Conservation (phyloP, 2,888 invertebrate species). For the Calliphora vomitoria region DNA sequence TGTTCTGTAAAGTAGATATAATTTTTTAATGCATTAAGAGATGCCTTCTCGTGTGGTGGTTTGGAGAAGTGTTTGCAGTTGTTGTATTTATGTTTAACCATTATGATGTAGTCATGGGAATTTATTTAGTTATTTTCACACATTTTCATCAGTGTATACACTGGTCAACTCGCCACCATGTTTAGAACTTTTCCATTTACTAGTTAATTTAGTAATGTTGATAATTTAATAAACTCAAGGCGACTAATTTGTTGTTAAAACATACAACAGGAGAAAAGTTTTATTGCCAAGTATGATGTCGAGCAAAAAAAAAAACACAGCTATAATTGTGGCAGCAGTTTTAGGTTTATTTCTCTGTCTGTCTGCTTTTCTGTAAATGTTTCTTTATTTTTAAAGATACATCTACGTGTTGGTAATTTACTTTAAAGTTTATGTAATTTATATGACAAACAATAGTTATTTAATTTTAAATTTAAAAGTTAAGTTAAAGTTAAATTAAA, state of each 20-base stretch:
- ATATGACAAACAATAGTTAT: not conserved
- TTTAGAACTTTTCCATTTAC: slow-evolving; percentile 80
- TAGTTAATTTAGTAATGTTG: slow-evolving; percentile 80
- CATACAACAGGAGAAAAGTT: slow-evolving; percentile 41
- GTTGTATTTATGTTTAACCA: slow-evolving; percentile 16
- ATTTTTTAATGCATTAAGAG: slow-evolving; percentile 3
- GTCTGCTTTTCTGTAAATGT: not conserved
- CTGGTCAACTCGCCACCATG: slow-evolving; percentile 27
- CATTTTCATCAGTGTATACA: slow-evolving; percentile 32
- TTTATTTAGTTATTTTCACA: slow-evolving; percentile 30
- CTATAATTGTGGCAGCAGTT: slow-evolving; percentile 35
- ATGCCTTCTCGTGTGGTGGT: not conserved
- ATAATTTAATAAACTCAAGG: slow-evolving; percentile 79
- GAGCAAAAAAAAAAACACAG: slow-evolving; percentile 1
- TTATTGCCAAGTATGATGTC: slow-evolving; percentile 14
- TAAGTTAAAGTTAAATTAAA: too few relatives aligned
- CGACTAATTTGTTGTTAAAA: slow-evolving; percentile 62
- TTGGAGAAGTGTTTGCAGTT: not conserved
- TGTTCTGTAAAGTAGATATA: not conserved
- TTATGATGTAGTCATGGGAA: slow-evolving; percentile 35
- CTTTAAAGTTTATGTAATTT: not conserved
- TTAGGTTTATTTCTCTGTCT: not conserved
- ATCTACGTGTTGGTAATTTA: not conserved
- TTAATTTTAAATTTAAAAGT: not conserved
- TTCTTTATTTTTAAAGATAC: not conserved